Percentiles rank a stretch among this genome's conserved stretches.
phyloP scores from a whole-genome alignment of 2,113 vertebrate genomes.

The Clarias gariepinus region DNA sequence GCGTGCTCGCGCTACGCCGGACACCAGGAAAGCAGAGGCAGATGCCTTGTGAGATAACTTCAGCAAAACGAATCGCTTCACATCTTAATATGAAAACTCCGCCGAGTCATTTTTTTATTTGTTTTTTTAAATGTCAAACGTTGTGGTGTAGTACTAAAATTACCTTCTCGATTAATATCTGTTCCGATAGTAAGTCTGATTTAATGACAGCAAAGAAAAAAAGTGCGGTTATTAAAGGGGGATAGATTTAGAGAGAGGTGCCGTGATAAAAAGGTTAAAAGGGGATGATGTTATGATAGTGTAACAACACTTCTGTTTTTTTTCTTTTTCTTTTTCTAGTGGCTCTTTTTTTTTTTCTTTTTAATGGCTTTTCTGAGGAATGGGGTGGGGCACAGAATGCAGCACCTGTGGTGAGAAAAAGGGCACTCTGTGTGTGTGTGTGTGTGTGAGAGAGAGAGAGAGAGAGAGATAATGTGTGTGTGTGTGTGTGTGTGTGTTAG shows the following conservation, averaged over 20 bases:
- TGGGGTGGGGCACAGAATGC: conserved; percentile 14
- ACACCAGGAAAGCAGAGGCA: not conserved
- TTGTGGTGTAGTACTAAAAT: not conserved
- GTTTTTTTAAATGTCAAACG: not conserved
- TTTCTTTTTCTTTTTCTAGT: not conserved
- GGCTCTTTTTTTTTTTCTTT: not conserved
- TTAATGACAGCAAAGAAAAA: not conserved
- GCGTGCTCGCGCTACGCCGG: not conserved
- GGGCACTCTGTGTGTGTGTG: conserved; percentile 15
- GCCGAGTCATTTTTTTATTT: not conserved
- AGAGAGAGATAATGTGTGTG: conserved; percentile 12
- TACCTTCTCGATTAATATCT: not conserved
- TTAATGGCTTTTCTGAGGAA: conserved; percentile 29
- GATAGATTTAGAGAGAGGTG: not conserved
- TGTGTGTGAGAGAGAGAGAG: conserved; percentile 10
- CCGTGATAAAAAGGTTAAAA: not conserved
- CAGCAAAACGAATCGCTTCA: too few species aligned
- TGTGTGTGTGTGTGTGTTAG: conserved; percentile 12
- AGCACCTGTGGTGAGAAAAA: conserved; percentile 50
- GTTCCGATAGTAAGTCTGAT: not conserved
- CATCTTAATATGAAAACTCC: not conserved
- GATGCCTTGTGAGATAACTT: not conserved
- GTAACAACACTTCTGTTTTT: not conserved
- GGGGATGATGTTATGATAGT: not conserved
- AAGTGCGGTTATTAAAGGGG: not conserved